phyloP scores from a whole-genome alignment of 2,113 vertebrate species.

The Isichthys henryi region DNA sequence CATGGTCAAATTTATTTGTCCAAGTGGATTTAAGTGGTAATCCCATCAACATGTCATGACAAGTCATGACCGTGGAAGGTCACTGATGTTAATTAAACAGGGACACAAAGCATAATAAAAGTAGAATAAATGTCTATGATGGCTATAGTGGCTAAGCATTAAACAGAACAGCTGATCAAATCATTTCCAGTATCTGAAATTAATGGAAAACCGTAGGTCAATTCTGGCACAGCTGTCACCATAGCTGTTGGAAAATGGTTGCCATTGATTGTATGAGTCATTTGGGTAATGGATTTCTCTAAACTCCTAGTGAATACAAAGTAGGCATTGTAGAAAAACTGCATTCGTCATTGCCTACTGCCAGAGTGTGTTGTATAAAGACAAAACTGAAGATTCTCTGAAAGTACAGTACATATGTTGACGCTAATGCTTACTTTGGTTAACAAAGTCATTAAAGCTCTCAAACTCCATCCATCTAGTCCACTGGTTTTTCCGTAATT shows the following conservation, averaged over 20 bases:
- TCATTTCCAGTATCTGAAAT: neutral
- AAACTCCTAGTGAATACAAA: neutral
- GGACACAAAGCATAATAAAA: neutral
- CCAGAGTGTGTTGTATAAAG: neutral
- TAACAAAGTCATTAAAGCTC: neutral
- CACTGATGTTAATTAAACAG: neutral
- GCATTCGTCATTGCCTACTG: neutral
- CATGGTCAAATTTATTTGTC: neutral
- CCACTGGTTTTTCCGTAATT: neutral
- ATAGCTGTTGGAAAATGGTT: neutral
- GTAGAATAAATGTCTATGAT: neutral
- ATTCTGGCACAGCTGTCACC: neutral
- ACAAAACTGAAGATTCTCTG: neutral
- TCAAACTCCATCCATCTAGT: neutral
- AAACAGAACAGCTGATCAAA: neutral
- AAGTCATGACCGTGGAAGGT: neutral
- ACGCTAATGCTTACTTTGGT: neutral
- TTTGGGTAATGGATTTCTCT: neutral
- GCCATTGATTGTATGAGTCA: slow-evolving; percentile 1
- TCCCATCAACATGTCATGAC: neutral
- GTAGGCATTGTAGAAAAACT: neutral
- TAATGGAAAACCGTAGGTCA: slow-evolving; percentile 1
- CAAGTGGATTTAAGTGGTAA: neutral
- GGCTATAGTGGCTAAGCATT: neutral
- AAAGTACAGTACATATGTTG: neutral